Base-by-base conservation (phyloP, 2,797 vertebrate genomes). In the Chelon auratus region DNA sequence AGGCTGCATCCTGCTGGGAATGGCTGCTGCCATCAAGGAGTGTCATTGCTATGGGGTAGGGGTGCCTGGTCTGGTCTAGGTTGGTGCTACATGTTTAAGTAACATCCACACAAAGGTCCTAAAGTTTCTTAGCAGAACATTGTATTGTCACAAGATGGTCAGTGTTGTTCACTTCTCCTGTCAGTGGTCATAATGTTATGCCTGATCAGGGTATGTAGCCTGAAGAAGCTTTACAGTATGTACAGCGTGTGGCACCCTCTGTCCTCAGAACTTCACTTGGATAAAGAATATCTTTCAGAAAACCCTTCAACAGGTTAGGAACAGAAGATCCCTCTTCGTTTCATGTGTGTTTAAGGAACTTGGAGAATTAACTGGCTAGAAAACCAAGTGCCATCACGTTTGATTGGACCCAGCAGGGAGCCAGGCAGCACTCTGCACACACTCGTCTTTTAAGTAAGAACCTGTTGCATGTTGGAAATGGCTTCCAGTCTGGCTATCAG, bases 391-490 rank as follows among this genome's bases (percentile, higher is more conserved):
- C 71, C 77, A 74, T 84, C 81, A 58, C 78, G 73, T 86, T 52
- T 88, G 82, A 88, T 84, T 85, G 66, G 64, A 63, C 77, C 30
- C 86, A 86, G 88, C 81, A 71, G 83, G 82, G 65, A 72, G 24
- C 64, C 70, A 20, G 62, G 62, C 56, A 47, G 48, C 71, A 72
- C 70, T 48, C 1, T 37, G 56, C 47, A 69, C 40, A 47, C 20
- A 36, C 20, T 65, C 22, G 45, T 55, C 62, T 75, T 78, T 47
- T 42, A 51, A 11, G 11, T 33, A 80, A 67, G n/a, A 82, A 83
- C 82, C 53, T 83, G 72, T 71, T 81, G 78, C 61, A 78, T 2
- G 22, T 75, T 70, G 62, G 56, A 68, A 78, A 64, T 60, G 36
- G 17, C 45, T 56, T 72, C 76, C 68, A 58, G 62, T 66, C 36